Conservation (phyloP, 2,113 vertebrate genomes). For the Platichthys flesus region DNA sequence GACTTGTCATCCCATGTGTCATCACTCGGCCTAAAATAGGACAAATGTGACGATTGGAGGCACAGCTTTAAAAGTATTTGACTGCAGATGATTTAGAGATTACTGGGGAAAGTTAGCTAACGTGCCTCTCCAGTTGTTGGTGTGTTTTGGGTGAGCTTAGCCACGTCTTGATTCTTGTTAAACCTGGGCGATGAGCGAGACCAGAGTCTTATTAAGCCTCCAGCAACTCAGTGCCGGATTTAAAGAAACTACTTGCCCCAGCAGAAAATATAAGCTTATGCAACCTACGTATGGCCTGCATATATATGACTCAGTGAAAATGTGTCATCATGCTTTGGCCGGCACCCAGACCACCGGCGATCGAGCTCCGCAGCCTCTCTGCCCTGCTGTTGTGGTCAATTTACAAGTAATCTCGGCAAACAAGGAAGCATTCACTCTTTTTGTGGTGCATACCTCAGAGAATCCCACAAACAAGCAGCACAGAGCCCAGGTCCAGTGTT, state of each 20-base stretch:
- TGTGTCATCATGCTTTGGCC: slow-evolving; percentile 24
- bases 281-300: slow-evolving; percentile 23
- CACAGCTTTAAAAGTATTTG: slow-evolving; percentile 19
- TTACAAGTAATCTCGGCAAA: neutral
- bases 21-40: slow-evolving; percentile 23
- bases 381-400: neutral
- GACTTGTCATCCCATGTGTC: neutral
- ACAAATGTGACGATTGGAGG: slow-evolving; percentile 31
- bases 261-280: slow-evolving; percentile 53
- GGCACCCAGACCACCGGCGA: slow-evolving; percentile 1
- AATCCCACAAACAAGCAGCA: slow-evolving; percentile 8
- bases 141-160: slow-evolving; percentile 55
- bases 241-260: slow-evolving; percentile 10
- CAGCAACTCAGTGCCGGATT: neutral
- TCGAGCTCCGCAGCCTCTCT: neutral
- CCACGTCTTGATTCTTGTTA: slow-evolving; percentile 61
- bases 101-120: slow-evolving; percentile 8
- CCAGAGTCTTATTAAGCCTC: slow-evolving; percentile 59
- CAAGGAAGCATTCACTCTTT: neutral
- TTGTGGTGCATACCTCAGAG: neutral
- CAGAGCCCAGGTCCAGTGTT: slow-evolving; percentile 1
- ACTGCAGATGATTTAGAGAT: slow-evolving; percentile 47
- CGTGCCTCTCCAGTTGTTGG: slow-evolving; percentile 10
- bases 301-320: slow-evolving; percentile 31
- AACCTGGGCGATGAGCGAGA: slow-evolving; percentile 54